Evolutionary conservation across 2,888 invertebrate genomes (phyloP).

Genomic region (Phyllotreta striolata): DNA sequence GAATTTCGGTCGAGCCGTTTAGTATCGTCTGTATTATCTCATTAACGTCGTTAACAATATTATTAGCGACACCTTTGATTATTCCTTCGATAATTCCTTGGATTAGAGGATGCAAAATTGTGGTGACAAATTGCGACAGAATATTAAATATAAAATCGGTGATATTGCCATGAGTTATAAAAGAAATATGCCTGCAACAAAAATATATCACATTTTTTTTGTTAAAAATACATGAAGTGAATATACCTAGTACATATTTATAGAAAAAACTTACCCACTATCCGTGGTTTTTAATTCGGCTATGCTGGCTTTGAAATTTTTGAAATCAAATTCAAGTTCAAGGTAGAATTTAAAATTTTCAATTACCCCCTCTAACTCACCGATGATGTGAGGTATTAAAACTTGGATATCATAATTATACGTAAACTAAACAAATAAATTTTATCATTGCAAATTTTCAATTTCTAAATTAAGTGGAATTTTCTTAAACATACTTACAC

Average conservation of each 20-base stretch:
- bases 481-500: slow-evolving; percentile 8
- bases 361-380: slow-evolving; percentile 9
- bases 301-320: neutral
- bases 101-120: slow-evolving; percentile 39
- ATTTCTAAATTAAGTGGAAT: neutral
- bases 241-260: neutral
- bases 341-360: slow-evolving; percentile 20
- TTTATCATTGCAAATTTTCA: neutral
- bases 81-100: slow-evolving; percentile 36
- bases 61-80: slow-evolving; percentile 30
- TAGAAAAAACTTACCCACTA: slow-evolving; percentile 18
- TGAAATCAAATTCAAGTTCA: slow-evolving; percentile 8
- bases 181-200: slow-evolving; percentile 30
- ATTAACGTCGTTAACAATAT: slow-evolving; percentile 34
- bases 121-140: slow-evolving; percentile 39
- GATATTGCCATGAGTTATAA: slow-evolving; percentile 32
- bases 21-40: slow-evolving; percentile 25
- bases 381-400: neutral
- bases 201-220: slow-evolving; percentile 2
- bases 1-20: neutral
- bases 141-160: slow-evolving; percentile 38
- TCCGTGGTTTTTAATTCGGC: slow-evolving; percentile 15
- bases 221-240: neutral
- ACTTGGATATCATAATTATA: slow-evolving; percentile 11
- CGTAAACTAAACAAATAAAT: slow-evolving; percentile 16